Base-by-base conservation (phyloP, 2,888 invertebrate species). In the Loripinus fragilis region DNA sequence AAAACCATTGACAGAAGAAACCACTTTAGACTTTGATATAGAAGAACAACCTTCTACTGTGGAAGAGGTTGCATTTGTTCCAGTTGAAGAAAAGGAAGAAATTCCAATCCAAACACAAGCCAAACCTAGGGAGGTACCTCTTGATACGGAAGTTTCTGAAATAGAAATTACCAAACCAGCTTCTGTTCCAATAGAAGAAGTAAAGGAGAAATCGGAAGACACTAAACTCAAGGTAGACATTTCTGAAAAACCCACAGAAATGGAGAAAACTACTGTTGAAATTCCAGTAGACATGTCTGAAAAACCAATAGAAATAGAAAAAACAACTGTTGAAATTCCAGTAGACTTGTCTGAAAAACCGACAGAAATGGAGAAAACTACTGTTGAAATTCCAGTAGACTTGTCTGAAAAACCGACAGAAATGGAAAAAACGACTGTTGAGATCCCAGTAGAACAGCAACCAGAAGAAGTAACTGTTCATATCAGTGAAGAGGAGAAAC, bases 391-490 rank as follows among this genome's bases (percentile, higher is more conserved):
- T 33, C 45, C 65, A 42, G 74, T 70, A 33, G 65, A 65, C 10
- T 2, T 60, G n/a, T 55, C 55, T 52, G 76, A 75, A 67, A 74
- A 67, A 41, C 50, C 52, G 55, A 30, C 30, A 25, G 25, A 12
- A 33, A 45, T 41, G 28, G 75, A 79, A 50, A 74, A 83, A 15
- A 75, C 66, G 20, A 55, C 64, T 60, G 23, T 79, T 50, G 79
- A 79, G 20, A 68, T 76, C 28, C 71, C 76, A 33, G 15, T 28
- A 38, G 76, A 79, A 42, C 76, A 81, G 38, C 35, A 80, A 78
- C 80, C 78, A 41, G 71, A 80, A 60, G 83, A 81, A 60, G 67
- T 77, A 17, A 71, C 72, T 23, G 45, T 72, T 25, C 76, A 80
- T 60, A 64, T 82, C 17, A 80, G 78, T 41, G 78, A 81, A 17